phyloP scores from a whole-genome alignment of 1,140 invertebrate genomes.

The Arion vulgaris region DNA sequence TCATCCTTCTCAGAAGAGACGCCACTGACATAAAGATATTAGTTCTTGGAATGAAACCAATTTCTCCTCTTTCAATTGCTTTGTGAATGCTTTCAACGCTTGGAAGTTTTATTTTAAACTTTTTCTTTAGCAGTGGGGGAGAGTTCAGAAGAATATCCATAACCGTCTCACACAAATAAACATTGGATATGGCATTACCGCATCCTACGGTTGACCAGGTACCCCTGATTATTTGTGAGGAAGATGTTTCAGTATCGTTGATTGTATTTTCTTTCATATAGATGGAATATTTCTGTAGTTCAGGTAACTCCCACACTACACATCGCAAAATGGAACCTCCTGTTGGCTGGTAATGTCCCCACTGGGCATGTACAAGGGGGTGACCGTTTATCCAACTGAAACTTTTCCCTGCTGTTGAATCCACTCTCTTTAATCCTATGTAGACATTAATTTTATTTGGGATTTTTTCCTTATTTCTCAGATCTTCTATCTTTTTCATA shows the following conservation, averaged over 20 bases:
- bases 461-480: neutral
- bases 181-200: neutral
- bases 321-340: neutral
- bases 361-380: conserved; percentile 1
- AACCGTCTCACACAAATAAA: neutral
- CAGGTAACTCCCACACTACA: neutral
- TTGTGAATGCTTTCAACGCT: neutral
- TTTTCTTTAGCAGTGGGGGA: neutral
- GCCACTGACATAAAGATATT: neutral
- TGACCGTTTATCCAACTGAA: conserved; percentile 1
- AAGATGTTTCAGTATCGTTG: neutral
- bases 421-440: neutral
- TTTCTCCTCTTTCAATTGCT: neutral
- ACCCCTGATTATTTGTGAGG: neutral
- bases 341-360: neutral
- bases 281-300: neutral
- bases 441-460: neutral
- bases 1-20: neutral
- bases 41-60: neutral
- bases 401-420: neutral
- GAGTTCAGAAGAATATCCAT: neutral
- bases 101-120: neutral
- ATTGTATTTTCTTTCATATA: neutral
- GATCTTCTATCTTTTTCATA: neutral
- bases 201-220: neutral